phyloP scores from a whole-genome alignment of 2,888 invertebrate genomes.

The Branchipolynoe longqiensis region DNA sequence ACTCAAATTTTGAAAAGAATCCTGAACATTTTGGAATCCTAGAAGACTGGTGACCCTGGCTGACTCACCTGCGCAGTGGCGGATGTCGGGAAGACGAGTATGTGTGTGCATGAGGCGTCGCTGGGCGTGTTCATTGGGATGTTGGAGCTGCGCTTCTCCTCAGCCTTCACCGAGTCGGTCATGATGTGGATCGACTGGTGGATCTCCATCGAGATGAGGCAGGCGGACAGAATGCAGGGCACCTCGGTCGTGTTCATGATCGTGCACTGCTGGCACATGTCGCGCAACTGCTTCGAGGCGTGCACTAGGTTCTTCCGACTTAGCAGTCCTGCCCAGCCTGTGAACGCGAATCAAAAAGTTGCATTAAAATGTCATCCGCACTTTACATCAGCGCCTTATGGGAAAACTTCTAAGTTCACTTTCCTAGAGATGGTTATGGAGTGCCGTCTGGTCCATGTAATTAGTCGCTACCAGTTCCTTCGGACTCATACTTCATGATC shows the following conservation, averaged over 20 bases:
- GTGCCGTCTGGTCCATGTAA: no score
- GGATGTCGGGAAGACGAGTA: conserved; percentile 97
- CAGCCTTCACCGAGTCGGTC: conserved; percentile 79
- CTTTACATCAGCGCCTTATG: no score
- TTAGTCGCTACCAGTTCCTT: no score
- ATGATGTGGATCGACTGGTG: conserved; percentile 89
- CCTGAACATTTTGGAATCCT: neutral
- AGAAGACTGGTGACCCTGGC: neutral
- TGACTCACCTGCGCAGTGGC: conserved; percentile 78
- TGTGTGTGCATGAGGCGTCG: conserved; percentile 98
- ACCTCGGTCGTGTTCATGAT: conserved; percentile 89
- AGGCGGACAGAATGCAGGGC: conserved; percentile 98
- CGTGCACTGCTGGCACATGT: conserved; percentile 94
- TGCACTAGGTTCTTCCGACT: conserved; percentile 94
- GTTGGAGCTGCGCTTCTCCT: conserved; percentile 79
- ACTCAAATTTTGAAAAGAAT: neutral
- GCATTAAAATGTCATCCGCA: no score
- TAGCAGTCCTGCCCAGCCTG: conserved; percentile 95
- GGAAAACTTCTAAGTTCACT: no score
- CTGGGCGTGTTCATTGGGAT: conserved; percentile 92
- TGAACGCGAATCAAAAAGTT: no score
- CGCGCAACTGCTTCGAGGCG: conserved; percentile 93
- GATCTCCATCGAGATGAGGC: conserved; percentile 96
- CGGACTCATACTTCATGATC: no score
- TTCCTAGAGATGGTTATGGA: no score